These are phyloP conservation scores for Drosophila paracracens DNA, from an alignment of 2,888 invertebrate genomes.

Conservation along the genomic window DNA sequence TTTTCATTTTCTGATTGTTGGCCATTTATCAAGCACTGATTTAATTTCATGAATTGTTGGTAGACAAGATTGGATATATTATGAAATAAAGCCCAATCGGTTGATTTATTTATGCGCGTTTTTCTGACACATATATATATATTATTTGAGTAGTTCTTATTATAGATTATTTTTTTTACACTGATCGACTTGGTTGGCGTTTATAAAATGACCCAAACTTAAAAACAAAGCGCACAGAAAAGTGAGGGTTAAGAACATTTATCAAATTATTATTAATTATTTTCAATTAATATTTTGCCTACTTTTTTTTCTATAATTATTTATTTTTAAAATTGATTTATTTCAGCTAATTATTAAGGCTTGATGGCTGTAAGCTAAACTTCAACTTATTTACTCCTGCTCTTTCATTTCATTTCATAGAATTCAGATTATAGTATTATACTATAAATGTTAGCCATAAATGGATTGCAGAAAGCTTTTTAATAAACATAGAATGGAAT, in stretches of 20 bases:
- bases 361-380: not conserved
- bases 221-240: not conserved
- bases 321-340: not conserved
- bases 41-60: slow-evolving; percentile 45
- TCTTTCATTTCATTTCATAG: not conserved
- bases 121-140: not conserved
- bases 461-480: not conserved
- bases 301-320: not conserved
- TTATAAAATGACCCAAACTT: not conserved
- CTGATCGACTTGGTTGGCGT: not conserved
- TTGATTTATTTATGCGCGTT: slow-evolving; percentile 8
- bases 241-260: not conserved
- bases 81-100: not conserved
- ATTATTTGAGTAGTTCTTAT: not conserved
- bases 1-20: slow-evolving; percentile 13
- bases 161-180: not conserved
- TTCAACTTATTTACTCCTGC: not conserved
- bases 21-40: slow-evolving; percentile 51
- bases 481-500: not conserved
- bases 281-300: not conserved
- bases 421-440: not conserved
- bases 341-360: not conserved
- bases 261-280: not conserved
- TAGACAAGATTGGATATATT: not conserved
- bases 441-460: not conserved